phyloP scores from a whole-genome alignment of 1,140 invertebrate species.

The Drosophila neocordata region DNA sequence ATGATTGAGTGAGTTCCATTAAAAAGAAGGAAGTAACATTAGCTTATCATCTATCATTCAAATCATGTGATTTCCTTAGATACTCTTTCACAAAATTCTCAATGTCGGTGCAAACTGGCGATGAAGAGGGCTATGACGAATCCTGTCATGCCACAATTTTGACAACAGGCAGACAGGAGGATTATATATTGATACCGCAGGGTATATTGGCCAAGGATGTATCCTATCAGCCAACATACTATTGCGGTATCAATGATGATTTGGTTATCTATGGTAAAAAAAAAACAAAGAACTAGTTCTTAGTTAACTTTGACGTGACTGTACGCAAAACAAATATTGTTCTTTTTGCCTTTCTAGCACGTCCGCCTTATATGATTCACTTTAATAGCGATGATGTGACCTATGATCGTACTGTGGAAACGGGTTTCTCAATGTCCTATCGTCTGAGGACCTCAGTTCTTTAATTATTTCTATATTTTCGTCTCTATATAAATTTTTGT shows the following conservation, averaged over 20 bases:
- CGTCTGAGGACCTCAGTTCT: conserved; percentile 51
- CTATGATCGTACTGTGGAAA: conserved; percentile 51
- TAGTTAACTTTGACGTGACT: too few species aligned
- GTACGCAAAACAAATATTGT: neutral
- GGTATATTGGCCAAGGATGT: conserved; percentile 56
- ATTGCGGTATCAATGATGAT: conserved; percentile 67
- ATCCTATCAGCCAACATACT: conserved; percentile 82
- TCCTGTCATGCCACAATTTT: conserved; percentile 60
- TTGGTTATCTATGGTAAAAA: conserved; percentile 62
- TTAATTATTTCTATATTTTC: neutral
- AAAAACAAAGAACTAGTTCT: too few species aligned
- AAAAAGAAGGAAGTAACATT: too few species aligned
- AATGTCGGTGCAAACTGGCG: conserved; percentile 53
- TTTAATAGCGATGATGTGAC: conserved; percentile 67
- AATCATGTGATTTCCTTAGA: conserved; percentile 25
- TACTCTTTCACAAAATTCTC: conserved; percentile 62
- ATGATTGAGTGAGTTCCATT: conserved; percentile 65
- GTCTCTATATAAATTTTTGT: conserved; percentile 15
- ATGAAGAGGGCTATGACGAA: conserved; percentile 63
- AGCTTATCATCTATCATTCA: neutral
- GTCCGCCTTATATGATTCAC: conserved; percentile 62
- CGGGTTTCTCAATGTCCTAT: conserved; percentile 68
- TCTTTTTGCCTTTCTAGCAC: conserved; percentile 33
- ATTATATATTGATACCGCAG: conserved; percentile 84
- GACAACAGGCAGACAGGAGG: conserved; percentile 75